A percentile compares a stretch with the other conserved stretches of the same genome.
Evolutionary conservation across 1,140 invertebrate species (phyloP).

Genomic region (Colletes gigas): DNA sequence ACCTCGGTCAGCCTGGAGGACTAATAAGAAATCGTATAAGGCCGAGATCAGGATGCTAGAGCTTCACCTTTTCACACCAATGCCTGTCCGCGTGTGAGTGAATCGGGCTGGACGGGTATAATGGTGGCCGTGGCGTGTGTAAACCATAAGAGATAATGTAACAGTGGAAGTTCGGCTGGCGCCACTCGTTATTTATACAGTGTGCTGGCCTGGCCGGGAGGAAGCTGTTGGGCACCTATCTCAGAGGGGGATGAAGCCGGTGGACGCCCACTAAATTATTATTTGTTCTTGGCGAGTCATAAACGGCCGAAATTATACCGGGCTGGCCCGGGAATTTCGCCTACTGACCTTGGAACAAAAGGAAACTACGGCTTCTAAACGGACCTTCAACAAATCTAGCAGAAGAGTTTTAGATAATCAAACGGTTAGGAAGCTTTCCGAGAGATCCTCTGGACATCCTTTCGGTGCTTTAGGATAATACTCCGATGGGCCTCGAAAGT

Average conservation of each 20-base stretch:
- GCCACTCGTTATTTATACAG: constrained; percentile 77
- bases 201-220: constrained; percentile 37
- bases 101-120: constrained; percentile 44
- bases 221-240: constrained; percentile 36
- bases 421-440: neutral
- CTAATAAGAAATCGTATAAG: constrained; percentile 67
- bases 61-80: constrained; percentile 30
- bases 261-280: constrained; percentile 78
- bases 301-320: constrained; percentile 77
- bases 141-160: constrained; percentile 68
- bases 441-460: neutral
- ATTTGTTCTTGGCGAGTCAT: constrained; percentile 76
- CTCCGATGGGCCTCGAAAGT: too few species aligned
- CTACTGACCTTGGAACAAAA: constrained; percentile 37
- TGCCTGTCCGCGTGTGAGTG: constrained; percentile 9
- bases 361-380: constrained; percentile 41
- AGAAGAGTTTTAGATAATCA: neutral
- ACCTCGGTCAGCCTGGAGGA: constrained; percentile 41
- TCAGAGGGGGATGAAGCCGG: constrained; percentile 56
- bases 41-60: constrained; percentile 46
- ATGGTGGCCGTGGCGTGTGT: constrained; percentile 65
- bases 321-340: constrained; percentile 58
- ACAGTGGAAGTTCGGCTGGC: constrained; percentile 73
- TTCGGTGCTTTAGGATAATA: too few species aligned
- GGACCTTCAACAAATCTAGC: too few species aligned